Evolutionary conservation across 2,113 vertebrate genomes (phyloP), one percentile per base, ranked within the genome.

Genomic region (Eretmodus cyanostictus): DNA sequence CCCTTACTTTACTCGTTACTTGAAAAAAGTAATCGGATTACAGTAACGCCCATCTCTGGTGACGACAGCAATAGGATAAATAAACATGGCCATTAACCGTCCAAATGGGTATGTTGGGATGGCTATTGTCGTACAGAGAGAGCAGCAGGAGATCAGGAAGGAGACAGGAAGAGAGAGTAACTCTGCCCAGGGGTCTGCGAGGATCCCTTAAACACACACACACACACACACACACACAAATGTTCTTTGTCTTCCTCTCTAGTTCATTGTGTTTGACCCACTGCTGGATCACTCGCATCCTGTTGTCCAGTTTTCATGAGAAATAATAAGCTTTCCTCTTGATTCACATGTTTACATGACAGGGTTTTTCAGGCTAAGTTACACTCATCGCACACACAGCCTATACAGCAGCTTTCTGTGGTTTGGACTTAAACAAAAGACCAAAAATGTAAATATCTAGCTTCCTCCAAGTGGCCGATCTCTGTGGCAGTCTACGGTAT

Each of bases 91-190:
- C 90, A 88, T 91, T 82, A 94, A 90, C 81, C 49, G 87, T 36
- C 82, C 42, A 53, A 96, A 91, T 79, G 51, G 84, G 93, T 94
- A 94, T 95, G 96, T 93, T 96, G 96, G 93, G 93, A 89, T 54
- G 95, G 96, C 97, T 96, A 96, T 96, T 97, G 98, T 97, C 94
- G 93, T 98, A 97, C 97, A 96, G 92, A 93, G 93, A 36, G 82
- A 83, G 71, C 85, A 87, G 86, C 88, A 88, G 96, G 94, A 95
- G 92, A 96, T 97, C 97, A 98, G 98, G 98, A 98, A 98, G 97
- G 97, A 98, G 97, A 97, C 98, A 98, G 98, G 98, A 98, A 98
- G 96, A 97, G 96, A 96, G 97, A 97, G 97, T 98, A 98, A 97
- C 97, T 96, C 96, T 97, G 89, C 90, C 88, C 73, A 57, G 82